phyloP scores from a whole-genome alignment of 2,797 vertebrate genomes.

The Eulemur coronatus region DNA sequence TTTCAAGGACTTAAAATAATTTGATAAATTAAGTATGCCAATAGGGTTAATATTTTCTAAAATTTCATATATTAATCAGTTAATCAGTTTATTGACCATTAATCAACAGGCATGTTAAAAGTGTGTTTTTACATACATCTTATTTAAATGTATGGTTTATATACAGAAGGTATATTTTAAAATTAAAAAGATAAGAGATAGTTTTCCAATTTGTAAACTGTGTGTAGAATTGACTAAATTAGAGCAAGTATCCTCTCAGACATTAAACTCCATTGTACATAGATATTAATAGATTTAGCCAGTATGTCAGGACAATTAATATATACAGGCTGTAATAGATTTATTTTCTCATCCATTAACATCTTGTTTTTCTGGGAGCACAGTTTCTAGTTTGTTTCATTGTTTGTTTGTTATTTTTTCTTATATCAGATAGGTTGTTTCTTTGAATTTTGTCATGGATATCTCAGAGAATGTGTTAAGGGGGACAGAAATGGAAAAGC shows the following conservation, averaged over 20 bases:
- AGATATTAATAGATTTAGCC: not conserved
- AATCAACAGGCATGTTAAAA: not conserved
- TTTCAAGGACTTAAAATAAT: not conserved
- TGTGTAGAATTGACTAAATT: not conserved
- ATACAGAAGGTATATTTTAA: not conserved
- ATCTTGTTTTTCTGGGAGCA: not conserved
- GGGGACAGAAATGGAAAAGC: not conserved
- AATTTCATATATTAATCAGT: not conserved
- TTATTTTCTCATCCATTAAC: not conserved
- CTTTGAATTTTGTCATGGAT: not conserved
- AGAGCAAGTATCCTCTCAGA: not conserved
- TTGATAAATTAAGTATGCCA: not conserved
- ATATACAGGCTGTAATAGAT: not conserved
- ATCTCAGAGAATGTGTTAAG: not conserved
- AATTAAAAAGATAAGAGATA: not conserved
- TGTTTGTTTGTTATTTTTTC: not conserved
- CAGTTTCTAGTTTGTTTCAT: not conserved
- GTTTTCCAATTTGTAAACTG: not conserved
- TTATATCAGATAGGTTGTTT: not conserved
- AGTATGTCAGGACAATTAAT: not conserved
- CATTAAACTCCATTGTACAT: not conserved
- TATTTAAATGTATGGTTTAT: not conserved
- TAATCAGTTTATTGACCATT: not conserved
- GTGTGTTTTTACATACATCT: not conserved
- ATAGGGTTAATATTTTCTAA: not conserved